Base-by-base conservation (phyloP, 2,888 invertebrate genomes). In the Leucophenga maculata region DNA sequence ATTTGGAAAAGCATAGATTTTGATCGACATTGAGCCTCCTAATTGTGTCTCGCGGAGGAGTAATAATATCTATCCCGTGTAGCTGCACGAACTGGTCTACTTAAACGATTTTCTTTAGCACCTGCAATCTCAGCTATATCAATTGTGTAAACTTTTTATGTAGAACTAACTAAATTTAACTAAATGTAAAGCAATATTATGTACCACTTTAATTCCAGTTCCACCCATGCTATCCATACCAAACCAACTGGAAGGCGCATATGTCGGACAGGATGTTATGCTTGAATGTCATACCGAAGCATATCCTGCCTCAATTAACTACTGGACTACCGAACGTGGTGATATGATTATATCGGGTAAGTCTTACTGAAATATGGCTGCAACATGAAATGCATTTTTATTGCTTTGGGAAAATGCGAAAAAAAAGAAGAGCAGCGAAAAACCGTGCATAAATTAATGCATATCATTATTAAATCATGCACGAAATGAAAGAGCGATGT, bases 281-380 rank as follows among this genome's bases (percentile, higher is more conserved):
- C 89, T 97, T 75, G 96, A 95, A 89, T 97, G 97, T 87, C 94
- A 95, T 88, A 96, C 96, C 0, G 97, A 97, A 88, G 96, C 97
- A 55, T 96, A 94, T 88, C 97, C 97, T 46, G 94, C 94, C 74
- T 96, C 97, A 67, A 96, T 97, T 88, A 97, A 96, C 91, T 97
- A 97, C 88, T 97, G 97, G 97, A 96, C 96, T 48, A 96, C 95
- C 8, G 95, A 96, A 82, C 91, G 93, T 71, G 96, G 96, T 60
- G 95, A 96, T 86, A 96, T 96, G 96, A 96, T 96, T 83, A 95
- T 96, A 90, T 95, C 96, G 89, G 96, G 96, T 95, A 91, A 92
- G 90, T 75, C 73, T 14, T 20, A n/a, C n/a, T 39, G 16, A 44
- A 18, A 20, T 20, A 20, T 18, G 20, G 3, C 13, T 18, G 13